A percentile compares a stretch with the other conserved stretches of the same genome.
phyloP scores from a whole-genome alignment of 1,140 invertebrate species.

The Habropoda laboriosa region DNA sequence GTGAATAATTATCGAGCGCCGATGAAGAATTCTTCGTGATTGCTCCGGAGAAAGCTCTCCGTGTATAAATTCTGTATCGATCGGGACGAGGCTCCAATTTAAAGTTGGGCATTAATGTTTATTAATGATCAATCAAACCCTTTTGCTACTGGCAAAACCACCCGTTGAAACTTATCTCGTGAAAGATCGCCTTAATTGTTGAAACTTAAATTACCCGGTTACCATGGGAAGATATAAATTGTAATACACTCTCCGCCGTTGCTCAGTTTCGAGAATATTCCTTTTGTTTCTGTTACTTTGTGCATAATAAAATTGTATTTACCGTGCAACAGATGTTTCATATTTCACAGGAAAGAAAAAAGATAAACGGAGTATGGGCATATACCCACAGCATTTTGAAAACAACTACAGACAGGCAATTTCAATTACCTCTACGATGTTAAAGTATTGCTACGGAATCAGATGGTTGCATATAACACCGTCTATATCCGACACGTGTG shows the following conservation, averaged over 20 bases:
- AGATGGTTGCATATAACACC: constrained; percentile 1
- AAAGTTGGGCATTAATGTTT: constrained; percentile 46
- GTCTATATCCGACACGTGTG: constrained; percentile 24
- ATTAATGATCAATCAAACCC: constrained; percentile 48
- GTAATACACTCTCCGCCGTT: not conserved
- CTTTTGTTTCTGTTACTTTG: not conserved
- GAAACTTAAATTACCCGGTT: constrained; percentile 1
- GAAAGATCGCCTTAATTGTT: constrained; percentile 29
- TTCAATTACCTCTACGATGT: constrained; percentile 40
- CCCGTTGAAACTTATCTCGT: not conserved
- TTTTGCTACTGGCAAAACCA: constrained; percentile 6
- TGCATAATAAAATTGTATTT: constrained; percentile 17
- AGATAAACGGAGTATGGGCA: not conserved
- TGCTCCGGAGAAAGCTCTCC: constrained; percentile 45
- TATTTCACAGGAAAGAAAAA: not conserved
- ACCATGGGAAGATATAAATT: not conserved
- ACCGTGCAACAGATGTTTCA: not conserved
- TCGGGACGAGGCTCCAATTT: constrained; percentile 38
- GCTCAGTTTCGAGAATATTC: not conserved
- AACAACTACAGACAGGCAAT: constrained; percentile 2
- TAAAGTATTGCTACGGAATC: constrained; percentile 34
- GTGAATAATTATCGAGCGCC: constrained; percentile 60
- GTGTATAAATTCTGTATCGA: constrained; percentile 24
- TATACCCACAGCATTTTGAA: not conserved
- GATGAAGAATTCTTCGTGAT: constrained; percentile 43